Percentiles rank a stretch among this genome's conserved stretches.
Conservation (phyloP, 2,888 invertebrate species). For the Zygaena filipendulae region DNA sequence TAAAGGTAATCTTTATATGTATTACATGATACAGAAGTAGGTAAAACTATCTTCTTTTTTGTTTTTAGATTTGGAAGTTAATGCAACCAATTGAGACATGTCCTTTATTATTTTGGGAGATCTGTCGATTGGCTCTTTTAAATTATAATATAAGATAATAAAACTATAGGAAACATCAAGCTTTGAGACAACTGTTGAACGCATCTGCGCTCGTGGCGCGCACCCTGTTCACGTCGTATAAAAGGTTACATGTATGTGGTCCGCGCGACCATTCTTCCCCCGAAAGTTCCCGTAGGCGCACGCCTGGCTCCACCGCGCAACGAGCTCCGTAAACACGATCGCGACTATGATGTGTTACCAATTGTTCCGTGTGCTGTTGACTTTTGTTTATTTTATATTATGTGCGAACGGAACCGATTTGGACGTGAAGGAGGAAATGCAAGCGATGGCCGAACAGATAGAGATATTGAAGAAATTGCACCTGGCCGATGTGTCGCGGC, state of each 20-base stretch:
- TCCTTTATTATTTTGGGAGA: too few relatives aligned
- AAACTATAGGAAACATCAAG: too few relatives aligned
- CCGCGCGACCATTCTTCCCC: constrained; percentile 30
- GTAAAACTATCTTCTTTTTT: too few relatives aligned
- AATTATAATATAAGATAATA: too few relatives aligned
- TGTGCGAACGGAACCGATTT: constrained; percentile 28
- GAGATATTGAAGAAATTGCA: constrained; percentile 34
- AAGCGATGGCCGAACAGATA: constrained; percentile 33
- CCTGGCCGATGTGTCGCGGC: constrained; percentile 27
- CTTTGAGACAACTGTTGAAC: constrained; percentile 52
- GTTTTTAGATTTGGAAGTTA: too few relatives aligned
- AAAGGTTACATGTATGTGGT: constrained; percentile 17
- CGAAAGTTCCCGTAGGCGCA: constrained; percentile 17
- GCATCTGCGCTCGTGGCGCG: constrained; percentile 41
- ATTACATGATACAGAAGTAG: too few relatives aligned
- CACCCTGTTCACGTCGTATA: constrained; percentile 32
- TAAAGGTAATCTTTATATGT: too few relatives aligned
- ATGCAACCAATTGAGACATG: too few relatives aligned
- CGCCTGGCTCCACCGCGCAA: constrained; percentile 16
- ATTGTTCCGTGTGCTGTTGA: too few relatives aligned
- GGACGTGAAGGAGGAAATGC: constrained; percentile 28
- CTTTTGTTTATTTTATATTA: too few relatives aligned
- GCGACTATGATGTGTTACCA: constrained; percentile 44
- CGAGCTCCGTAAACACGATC: constrained; percentile 14
- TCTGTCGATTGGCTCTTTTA: too few relatives aligned